Percentiles rank a stretch among this genome's conserved stretches.
These are phyloP conservation scores for Onthophagus sagittarius DNA, from an alignment of 2,888 invertebrate genomes.

Conservation along the genomic window DNA sequence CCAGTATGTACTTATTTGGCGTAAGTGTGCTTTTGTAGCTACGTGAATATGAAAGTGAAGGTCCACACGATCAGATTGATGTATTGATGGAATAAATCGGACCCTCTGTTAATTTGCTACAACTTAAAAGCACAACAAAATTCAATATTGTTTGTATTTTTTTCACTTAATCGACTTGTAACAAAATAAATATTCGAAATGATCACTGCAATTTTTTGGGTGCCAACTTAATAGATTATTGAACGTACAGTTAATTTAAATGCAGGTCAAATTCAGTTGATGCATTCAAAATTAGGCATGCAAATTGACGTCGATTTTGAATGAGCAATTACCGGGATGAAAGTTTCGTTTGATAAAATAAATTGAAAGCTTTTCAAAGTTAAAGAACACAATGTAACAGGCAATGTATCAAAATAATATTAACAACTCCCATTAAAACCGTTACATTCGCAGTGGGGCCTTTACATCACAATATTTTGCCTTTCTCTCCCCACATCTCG, in stretches of 20 bases:
- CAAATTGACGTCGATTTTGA: background rate
- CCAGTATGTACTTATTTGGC: too few relatives aligned
- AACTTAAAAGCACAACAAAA: too few relatives aligned
- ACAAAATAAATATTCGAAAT: too few relatives aligned
- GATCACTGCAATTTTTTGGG: conserved; percentile 73
- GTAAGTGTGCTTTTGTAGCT: too few relatives aligned
- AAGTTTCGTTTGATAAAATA: background rate
- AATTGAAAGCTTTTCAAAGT: background rate
- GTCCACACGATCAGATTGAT: too few relatives aligned
- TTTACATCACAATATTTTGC: background rate
- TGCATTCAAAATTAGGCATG: background rate
- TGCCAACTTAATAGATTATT: conserved; percentile 78
- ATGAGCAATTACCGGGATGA: background rate
- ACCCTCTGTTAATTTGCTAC: too few relatives aligned
- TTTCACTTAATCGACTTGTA: too few relatives aligned
- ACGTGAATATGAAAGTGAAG: too few relatives aligned
- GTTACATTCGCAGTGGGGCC: background rate
- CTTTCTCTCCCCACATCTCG: background rate
- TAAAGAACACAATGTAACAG: too few relatives aligned
- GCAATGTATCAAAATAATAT: too few relatives aligned
- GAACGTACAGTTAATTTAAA: conserved; percentile 57
- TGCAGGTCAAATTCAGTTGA: background rate
- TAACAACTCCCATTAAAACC: background rate
- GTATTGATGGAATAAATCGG: too few relatives aligned
- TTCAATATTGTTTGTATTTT: too few relatives aligned